Conservation (phyloP, 2,113 vertebrate species). For the Percina caprodes region DNA sequence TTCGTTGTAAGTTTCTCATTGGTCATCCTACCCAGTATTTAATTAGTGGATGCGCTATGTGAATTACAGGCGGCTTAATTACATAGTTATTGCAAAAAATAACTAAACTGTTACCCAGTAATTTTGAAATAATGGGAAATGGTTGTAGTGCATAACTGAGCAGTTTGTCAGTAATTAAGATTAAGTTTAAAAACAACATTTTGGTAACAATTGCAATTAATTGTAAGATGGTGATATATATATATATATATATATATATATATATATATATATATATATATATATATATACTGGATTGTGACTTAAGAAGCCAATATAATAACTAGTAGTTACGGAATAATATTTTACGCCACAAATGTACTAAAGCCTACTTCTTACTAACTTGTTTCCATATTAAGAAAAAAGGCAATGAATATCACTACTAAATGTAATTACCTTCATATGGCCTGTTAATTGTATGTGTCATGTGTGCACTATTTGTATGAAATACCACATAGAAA, state of each 20-base stretch:
- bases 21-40: not conserved
- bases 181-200: not conserved
- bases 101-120: not conserved
- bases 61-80: constrained; percentile 3
- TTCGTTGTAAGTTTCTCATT: not conserved
- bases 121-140: not conserved
- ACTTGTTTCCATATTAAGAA: not conserved
- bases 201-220: not conserved
- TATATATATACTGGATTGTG: not conserved
- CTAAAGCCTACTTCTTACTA: not conserved
- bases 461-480: not conserved
- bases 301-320: not conserved
- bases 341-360: not conserved
- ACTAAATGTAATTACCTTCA: not conserved
- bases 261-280: not conserved
- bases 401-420: not conserved
- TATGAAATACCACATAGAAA: not conserved
- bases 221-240: not conserved
- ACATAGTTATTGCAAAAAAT: not conserved
- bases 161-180: not conserved
- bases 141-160: not conserved
- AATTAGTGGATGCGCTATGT: not conserved
- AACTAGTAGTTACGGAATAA: not conserved
- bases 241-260: too few relatives aligned
- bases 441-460: not conserved